Base-by-base conservation (phyloP, 2,888 invertebrate genomes). In the Xestia sexstrigata region DNA sequence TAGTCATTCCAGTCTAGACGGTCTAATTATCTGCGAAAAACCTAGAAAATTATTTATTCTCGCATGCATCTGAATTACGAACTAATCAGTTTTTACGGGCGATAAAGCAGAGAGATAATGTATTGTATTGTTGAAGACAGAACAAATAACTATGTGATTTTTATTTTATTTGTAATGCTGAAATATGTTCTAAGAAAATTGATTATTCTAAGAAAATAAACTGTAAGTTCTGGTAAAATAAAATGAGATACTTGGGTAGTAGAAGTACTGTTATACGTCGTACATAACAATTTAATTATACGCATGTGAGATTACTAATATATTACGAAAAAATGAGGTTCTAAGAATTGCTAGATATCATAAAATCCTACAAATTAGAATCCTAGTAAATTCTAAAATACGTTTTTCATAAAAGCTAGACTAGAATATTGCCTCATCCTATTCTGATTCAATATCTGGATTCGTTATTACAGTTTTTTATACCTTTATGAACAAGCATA, bases 1-100 rank as follows among this genome's bases (percentile, higher is more conserved):
- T 65, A 74, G 60, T 84, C 68, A 84, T 58, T 55, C 35, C 11
- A 35, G 84, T 81, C 85, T 78, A 84, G 85, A 87, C 84, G 13
- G 3, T 58, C 17, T 70, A 26, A 62, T 63, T 68, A 63, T 74
- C 62, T 69, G 49, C 2, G 35, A 81, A 77, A 63, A 70, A 17
- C 26, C 30, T 17, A 47, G 63, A 81, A 68, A 68, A 58, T 52
- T 75, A 39, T 71, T 71, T 70, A n/a, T 76, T 65, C n/a, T 62
- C n/a, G 5, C 63, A 49, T 65, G 72, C 73, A 67, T 68, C 39
- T 55, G 55, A 84, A 71, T 70, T 49, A 84, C 45, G 66, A 74
- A 67, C 67, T 77, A 76, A 78, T 84, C 75, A 84, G 71, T 74
- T 76, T 75, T 84, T 74, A 87, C 49, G 47, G 67, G 60, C 62